Base-by-base conservation (phyloP, 2,797 vertebrate species). In the Austrolebias charrua region DNA sequence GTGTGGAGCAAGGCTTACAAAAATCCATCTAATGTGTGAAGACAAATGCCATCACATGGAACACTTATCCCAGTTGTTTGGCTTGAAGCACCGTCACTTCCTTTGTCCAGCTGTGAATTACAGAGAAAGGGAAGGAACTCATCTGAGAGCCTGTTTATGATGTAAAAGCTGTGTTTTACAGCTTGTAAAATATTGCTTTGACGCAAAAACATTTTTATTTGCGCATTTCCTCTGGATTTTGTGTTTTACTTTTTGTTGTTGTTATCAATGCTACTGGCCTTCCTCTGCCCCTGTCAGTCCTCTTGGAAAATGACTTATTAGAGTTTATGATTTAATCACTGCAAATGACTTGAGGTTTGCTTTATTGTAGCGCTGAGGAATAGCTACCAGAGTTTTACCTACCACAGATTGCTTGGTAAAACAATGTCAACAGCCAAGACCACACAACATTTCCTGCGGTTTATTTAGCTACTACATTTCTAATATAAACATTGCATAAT, bases 131-230 rank as follows among this genome's bases (percentile, higher is more conserved):
- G 68, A 86, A 78, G 65, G 53, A 55, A 50, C 70, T 66, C 73
- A 69, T 85, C 76, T 67, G 58, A 61, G 29, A 71, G 56, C 55
- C 63, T 77, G 73, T 75, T 79, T 71, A 77, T 86, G 80, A 57
- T 10, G 11, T 57, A 35, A 47, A 46, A 33, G n/a, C n/a, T 0
- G 28, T 33, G 29, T 33, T 47, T 58, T 47, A 47, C 83, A 79
- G 69, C 80, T 86, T 83, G 72, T 83, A 83, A 86, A 84, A 70
- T 55, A 72, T 61, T 69, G 66, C 48, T 28, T 77, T 82, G 80
- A 86, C 68, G 55, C 73, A 68, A 28, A 29, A 28, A 10, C 55
- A 69, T 60, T 51, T 42, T 56, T 6, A 73, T 66, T 18, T 72
- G 70, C 60, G 6, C 13, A 72, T 63, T 45, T 78, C 66, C 66